Conservation (phyloP, 1,140 invertebrate species). For the Drosophila prosaltans region DNA sequence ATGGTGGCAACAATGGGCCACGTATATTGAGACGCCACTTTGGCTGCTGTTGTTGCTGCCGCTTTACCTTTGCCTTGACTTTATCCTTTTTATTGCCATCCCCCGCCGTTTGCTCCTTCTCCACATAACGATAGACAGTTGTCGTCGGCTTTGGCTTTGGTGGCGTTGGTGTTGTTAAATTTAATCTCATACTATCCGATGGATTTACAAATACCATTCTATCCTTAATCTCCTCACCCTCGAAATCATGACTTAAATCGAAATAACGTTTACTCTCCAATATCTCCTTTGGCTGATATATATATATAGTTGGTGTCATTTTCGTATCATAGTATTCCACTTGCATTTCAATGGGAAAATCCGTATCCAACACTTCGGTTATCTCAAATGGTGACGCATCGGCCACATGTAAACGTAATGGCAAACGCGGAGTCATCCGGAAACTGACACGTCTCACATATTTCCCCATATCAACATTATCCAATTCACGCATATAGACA, state of each 20-base stretch:
- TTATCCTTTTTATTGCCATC: neutral
- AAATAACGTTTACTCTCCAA: slow-evolving; percentile 41
- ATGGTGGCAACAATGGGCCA: neutral
- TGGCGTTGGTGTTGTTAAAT: slow-evolving; percentile 18
- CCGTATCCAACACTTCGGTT: slow-evolving; percentile 57
- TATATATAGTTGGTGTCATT: slow-evolving; percentile 59
- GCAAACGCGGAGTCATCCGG: slow-evolving; percentile 62
- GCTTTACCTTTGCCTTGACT: neutral
- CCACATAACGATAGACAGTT: too few relatives aligned
- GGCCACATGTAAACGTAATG: slow-evolving; percentile 61
- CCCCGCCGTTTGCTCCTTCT: neutral
- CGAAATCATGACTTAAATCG: slow-evolving; percentile 34
- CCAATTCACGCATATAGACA: slow-evolving; percentile 50
- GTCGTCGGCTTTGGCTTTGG: neutral
- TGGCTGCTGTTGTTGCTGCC: neutral
- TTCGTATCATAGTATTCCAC: slow-evolving; percentile 50
- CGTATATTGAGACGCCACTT: slow-evolving; percentile 17
- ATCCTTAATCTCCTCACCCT: slow-evolving; percentile 51
- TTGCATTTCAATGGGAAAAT: slow-evolving; percentile 63
- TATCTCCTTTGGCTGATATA: slow-evolving; percentile 51
- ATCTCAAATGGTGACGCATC: slow-evolving; percentile 65
- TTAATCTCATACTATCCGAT: slow-evolving; percentile 29
- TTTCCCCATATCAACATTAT: slow-evolving; percentile 34
- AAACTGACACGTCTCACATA: slow-evolving; percentile 61
- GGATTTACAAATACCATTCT: slow-evolving; percentile 71